Base-by-base conservation (phyloP, 1,140 invertebrate genomes). In the Tribolium castaneum region DNA sequence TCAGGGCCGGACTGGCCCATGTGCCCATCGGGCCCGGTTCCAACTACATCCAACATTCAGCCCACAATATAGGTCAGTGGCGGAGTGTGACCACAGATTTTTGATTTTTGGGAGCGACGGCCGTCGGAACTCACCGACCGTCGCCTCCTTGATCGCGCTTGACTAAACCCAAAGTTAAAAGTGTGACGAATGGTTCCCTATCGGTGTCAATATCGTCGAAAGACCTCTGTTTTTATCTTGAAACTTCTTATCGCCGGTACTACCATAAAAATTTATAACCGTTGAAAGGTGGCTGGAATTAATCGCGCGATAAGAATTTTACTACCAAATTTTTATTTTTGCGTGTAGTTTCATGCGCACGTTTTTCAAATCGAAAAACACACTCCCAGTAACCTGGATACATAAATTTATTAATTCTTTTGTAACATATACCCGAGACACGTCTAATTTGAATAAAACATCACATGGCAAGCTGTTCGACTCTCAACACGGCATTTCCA, bases 1-100 rank as follows among this genome's bases (percentile, higher is more conserved):
- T 87, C 78, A 83, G 86, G 85, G 86, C 85, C 84, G 86, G 85
- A 50, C 66, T 87, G 82, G 83, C 85, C 82, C 86, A 87, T 87
- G 85, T 86, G 80, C 86, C 86, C 75, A 83, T 86, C 77, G 86
- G 86, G 82, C 84, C 85, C 54, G 85, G 84, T 83, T 85, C 84
- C 54, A 81, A 78, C 66, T 85, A 84, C 78, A 81, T 87, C 35
- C 84, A 86, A 75, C 86, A 87, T 81, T 85, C 86, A 72, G 81
- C 84, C 12, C 86, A 87, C 83, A 86, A 85, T 78, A 87, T 87
- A 87, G 86, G 86, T 87, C 77, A 81, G 82, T 82, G 59, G n/a
- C 39, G 9, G 9, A 45, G n/a, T 10, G 39, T 45, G 39, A 45
- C 39, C 39, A 9, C 39, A 6, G 5, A 30, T 30, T 30, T 30